Evolutionary conservation across 2,797 vertebrate genomes (phyloP), one percentile per base, ranked within the genome.

Genomic region (Prionace glauca): DNA sequence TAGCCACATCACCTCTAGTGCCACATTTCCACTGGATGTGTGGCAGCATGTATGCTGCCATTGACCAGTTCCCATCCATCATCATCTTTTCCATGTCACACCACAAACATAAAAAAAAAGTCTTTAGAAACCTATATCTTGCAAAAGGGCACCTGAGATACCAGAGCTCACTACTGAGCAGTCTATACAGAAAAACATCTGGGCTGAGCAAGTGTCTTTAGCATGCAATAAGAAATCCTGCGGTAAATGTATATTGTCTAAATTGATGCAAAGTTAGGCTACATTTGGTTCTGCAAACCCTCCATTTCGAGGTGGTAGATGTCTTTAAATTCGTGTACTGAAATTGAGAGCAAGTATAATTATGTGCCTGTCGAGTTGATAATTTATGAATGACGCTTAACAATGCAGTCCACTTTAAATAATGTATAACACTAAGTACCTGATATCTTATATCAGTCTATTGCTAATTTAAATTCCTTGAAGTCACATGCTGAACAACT

Each of bases 401-500:
- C 62, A 65, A 92, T 67, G 90, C 90, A 92, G 36, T 92, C 3
- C 18, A 36, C 8, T 92, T 26, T 92, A 69, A 92, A 92, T 92
- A 74, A 95, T 77, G 71, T 95, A 74, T n/a, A 72, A 29, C 45
- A 69, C 18, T 45, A 60, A 29, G 50, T 77, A 95, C 93, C 71
- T 95, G 67, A 60, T 95, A 72, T 56, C 41, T 56, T 94, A 29
- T 32, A 29, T 32, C 45, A 56, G 26, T 74, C 41, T 94, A 71
- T 69, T 69, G 62, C 65, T 92, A 69, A 77, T 72, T 95, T 77
- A 95, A 95, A 77, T 77, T 60, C 69, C 32, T 77, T 74, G 69
- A 95, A 77, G 71, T 95, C 93, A 95, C 41, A 72, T 50, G 93
- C 41, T 95, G 69, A 56, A 65, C 88, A 91, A 95, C 72, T 86